Base-by-base conservation (phyloP, 1,140 invertebrate genomes). In the Lordiphosa stackelbergi region DNA sequence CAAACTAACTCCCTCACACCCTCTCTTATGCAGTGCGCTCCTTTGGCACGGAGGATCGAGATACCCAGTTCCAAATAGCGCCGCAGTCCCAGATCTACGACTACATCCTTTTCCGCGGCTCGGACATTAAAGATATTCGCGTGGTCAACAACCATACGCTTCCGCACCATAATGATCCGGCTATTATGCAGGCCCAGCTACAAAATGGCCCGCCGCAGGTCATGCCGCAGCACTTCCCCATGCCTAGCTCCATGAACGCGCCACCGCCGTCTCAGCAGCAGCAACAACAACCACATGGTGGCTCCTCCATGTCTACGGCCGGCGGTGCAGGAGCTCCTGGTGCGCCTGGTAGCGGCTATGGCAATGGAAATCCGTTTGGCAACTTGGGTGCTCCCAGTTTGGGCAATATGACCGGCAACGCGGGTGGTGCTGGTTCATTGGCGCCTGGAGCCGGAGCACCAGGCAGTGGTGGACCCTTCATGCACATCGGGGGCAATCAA, bases 51-150 rank as follows among this genome's bases (percentile, higher is more conserved):
- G 98, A 99, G 90, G 97, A 99, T 87, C 90, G 98, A 37, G 95
- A 96, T 63, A 96, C 96, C 16, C 94, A 96, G 85, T 94, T 94
- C 87, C 96, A 96, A 55, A 97, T 99, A 35, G 93, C 95, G 38
- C 95, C 97, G 38, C 94, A 98, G 87, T 97, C 96, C 90, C 97
- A 99, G 89, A 93, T 99, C 34, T 99, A 99, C 89, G 98, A 99
- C 84, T 99, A 98, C 88, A 99, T 99, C 70, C 93, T 99, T 48
- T 99, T 99, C 89, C 91, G 98, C 66, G 98, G 97, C 24, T 94
- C 95, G 69, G 98, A 99, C 88, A 99, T 99, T 83, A 99, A 99
- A 90, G 98, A 99, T 88, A 96, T 99, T 74, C 93, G 96, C 88
- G 97, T 99, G 56, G 93, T 98, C 40, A 94, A 93, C 85, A 94